phyloP scores from a whole-genome alignment of 2,888 invertebrate species.

The Hylaea fasciaria region DNA sequence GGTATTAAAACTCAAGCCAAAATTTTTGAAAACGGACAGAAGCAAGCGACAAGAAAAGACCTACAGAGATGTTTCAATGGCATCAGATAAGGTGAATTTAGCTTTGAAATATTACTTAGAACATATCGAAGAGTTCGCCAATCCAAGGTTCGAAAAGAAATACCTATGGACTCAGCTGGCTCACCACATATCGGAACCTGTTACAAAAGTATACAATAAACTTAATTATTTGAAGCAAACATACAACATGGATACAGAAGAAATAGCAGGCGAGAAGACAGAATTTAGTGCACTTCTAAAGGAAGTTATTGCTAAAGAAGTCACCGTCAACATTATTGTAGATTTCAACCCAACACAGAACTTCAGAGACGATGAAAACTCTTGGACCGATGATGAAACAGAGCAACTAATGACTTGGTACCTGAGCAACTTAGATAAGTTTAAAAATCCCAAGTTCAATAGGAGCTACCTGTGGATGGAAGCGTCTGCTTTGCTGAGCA shows the following conservation, averaged over 20 bases:
- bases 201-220: slow-evolving; percentile 69
- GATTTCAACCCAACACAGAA: slow-evolving; percentile 51
- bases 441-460: slow-evolving; percentile 75
- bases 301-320: slow-evolving; percentile 62
- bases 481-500: slow-evolving; percentile 63
- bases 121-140: slow-evolving; percentile 71
- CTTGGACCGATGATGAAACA: slow-evolving; percentile 68
- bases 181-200: slow-evolving; percentile 58
- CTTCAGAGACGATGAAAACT: slow-evolving; percentile 50
- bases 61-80: slow-evolving; percentile 62
- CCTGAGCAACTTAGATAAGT: slow-evolving; percentile 73
- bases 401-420: slow-evolving; percentile 73
- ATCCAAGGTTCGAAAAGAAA: slow-evolving; percentile 72
- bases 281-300: slow-evolving; percentile 55
- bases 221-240: slow-evolving; percentile 71
- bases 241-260: slow-evolving; percentile 54
- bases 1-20: slow-evolving; percentile 62
- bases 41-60: slow-evolving; percentile 53
- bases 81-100: slow-evolving; percentile 59
- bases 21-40: slow-evolving; percentile 52
- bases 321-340: slow-evolving; percentile 53
- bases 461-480: slow-evolving; percentile 76
- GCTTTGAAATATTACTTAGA: slow-evolving; percentile 69
- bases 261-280: slow-evolving; percentile 46
- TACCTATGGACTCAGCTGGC: slow-evolving; percentile 73